Evolutionary conservation across 1,140 invertebrate species (phyloP).

Genomic region (Drosophila santomea): DNA sequence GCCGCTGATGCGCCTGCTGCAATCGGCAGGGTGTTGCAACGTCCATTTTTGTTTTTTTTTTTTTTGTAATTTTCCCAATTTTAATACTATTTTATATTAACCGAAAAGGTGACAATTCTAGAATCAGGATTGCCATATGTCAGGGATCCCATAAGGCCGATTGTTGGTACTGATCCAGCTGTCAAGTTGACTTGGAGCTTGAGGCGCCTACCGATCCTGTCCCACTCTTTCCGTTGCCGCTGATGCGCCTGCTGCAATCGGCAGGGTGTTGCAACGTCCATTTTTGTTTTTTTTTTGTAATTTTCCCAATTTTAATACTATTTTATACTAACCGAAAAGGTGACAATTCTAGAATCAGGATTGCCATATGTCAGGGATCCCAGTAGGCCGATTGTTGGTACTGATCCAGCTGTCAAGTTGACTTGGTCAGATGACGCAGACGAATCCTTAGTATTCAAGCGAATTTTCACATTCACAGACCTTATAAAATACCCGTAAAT

Average conservation of each 20-base stretch:
- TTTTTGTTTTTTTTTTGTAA: background rate
- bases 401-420: background rate
- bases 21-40: background rate
- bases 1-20: conserved; percentile 1
- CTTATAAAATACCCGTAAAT: too few species aligned
- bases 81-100: background rate
- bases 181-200: too few species aligned
- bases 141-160: background rate
- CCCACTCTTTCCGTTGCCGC: background rate
- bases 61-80: background rate
- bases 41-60: background rate
- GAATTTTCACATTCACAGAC: background rate
- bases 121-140: background rate
- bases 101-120: background rate
- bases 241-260: background rate
- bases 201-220: background rate
- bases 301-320: background rate
- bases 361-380: background rate
- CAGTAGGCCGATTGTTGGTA: background rate
- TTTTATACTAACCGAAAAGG: background rate
- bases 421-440: accelerated
- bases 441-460: background rate
- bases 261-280: background rate
- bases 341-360: background rate
- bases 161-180: background rate